A percentile compares a stretch with the other conserved stretches of the same genome.
Evolutionary conservation across 2,888 invertebrate genomes (phyloP).

Genomic region (Pristionchus arcanus): DNA sequence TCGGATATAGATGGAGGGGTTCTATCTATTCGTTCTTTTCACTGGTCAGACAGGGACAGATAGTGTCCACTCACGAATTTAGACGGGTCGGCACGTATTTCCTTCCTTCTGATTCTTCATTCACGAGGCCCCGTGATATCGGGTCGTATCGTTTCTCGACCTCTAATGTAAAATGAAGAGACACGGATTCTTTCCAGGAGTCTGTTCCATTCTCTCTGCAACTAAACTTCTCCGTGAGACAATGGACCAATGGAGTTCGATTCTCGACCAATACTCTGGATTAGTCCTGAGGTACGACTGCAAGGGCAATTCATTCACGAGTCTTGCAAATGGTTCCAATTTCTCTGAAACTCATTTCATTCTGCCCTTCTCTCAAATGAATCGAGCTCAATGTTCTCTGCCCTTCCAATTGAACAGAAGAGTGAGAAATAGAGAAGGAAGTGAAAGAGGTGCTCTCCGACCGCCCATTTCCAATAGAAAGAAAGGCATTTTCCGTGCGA

Average conservation of each 20-base stretch:
- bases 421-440: neutral
- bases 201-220: conserved; percentile 5
- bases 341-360: conserved; percentile 1
- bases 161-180: neutral
- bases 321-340: neutral
- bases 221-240: conserved; percentile 15
- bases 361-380: neutral
- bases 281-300: conserved; percentile 59
- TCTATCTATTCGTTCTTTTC: no score
- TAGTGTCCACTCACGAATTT: no score
- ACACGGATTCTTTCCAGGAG: neutral
- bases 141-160: no score
- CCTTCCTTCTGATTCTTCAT: no score
- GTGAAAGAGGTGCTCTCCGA: neutral
- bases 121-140: no score
- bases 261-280: conserved; percentile 67
- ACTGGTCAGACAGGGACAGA: neutral
- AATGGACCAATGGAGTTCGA: conserved; percentile 59
- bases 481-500: conserved; percentile 1
- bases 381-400: neutral
- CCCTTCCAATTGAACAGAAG: neutral
- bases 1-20: neutral
- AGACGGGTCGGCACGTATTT: no score
- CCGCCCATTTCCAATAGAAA: neutral
- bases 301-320: neutral